A percentile compares a stretch with the other conserved stretches of the same genome.
phyloP scores from a whole-genome alignment of 2,113 vertebrate genomes.

The Amphiprion ocellaris region DNA sequence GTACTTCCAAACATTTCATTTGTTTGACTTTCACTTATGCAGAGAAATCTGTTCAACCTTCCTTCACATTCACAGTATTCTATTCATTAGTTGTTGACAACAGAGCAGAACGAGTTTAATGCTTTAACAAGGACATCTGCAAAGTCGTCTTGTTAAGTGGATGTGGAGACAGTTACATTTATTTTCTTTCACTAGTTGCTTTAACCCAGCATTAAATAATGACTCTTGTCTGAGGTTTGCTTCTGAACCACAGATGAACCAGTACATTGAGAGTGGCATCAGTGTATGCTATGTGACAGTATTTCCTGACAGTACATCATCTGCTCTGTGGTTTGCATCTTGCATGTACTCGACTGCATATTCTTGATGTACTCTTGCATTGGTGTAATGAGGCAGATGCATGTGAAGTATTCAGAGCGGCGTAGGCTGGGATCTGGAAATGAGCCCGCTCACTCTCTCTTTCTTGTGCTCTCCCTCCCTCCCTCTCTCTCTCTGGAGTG shows the following conservation, averaged over 20 bases:
- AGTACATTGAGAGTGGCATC: background rate
- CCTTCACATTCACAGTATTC: conserved; percentile 18
- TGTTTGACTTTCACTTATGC: background rate
- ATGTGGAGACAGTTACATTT: background rate
- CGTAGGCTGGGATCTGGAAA: conserved; percentile 62
- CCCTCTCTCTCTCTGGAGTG: conserved; percentile 52
- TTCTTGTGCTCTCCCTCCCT: background rate
- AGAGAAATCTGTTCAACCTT: background rate
- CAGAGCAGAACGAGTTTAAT: background rate
- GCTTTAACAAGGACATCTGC: background rate
- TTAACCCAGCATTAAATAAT: background rate
- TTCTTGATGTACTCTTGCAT: conserved; percentile 28
- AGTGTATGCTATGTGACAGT: background rate
- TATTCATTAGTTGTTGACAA: background rate
- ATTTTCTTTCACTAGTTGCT: background rate
- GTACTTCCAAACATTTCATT: background rate
- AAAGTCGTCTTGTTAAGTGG: background rate
- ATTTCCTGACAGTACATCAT: conserved; percentile 28
- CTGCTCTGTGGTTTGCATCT: conserved; percentile 22
- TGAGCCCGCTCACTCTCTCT: conserved; percentile 20
- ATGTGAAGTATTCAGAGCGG: conserved; percentile 59
- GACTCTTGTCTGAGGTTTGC: conserved; percentile 6
- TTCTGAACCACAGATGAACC: background rate
- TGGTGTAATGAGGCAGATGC: conserved; percentile 42
- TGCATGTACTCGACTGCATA: background rate